A percentile compares a stretch with the other conserved stretches of the same genome.
phyloP scores from a whole-genome alignment of 2,113 vertebrate genomes.

The Scytalopus superciliaris region DNA sequence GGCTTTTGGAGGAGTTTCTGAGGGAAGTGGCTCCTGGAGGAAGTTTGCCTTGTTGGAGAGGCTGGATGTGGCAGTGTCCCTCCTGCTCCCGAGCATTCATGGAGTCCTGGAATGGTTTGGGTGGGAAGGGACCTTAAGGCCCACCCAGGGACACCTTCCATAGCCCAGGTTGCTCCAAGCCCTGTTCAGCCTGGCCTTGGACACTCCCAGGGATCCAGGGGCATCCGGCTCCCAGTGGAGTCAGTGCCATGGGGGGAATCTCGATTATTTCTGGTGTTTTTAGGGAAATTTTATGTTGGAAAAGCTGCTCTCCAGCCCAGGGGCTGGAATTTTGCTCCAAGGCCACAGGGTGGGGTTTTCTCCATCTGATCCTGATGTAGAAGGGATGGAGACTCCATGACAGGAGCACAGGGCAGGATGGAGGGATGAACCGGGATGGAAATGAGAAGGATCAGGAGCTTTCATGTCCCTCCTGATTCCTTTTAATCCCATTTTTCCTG shows the following conservation, averaged over 20 bases:
- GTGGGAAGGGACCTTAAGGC: background rate
- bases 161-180: background rate
- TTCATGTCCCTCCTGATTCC: background rate
- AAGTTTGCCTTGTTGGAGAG: background rate
- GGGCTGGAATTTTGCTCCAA: background rate
- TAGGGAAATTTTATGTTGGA: background rate
- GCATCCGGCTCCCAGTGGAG: background rate
- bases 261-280: background rate
- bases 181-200: background rate
- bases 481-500: background rate
- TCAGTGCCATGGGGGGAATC: background rate
- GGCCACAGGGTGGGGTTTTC: background rate
- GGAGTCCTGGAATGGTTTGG: background rate
- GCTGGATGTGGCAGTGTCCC: background rate
- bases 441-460: background rate
- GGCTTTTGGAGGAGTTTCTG: background rate
- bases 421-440: background rate
- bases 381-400: background rate
- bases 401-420: fast-evolving
- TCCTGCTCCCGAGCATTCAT: background rate
- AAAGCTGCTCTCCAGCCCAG: background rate
- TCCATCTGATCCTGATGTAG: too few relatives aligned
- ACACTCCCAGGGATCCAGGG: background rate
- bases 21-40: background rate
- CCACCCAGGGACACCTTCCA: background rate